Base-by-base conservation (phyloP, 2,888 invertebrate genomes). In the Eugnorisma glareosa region DNA sequence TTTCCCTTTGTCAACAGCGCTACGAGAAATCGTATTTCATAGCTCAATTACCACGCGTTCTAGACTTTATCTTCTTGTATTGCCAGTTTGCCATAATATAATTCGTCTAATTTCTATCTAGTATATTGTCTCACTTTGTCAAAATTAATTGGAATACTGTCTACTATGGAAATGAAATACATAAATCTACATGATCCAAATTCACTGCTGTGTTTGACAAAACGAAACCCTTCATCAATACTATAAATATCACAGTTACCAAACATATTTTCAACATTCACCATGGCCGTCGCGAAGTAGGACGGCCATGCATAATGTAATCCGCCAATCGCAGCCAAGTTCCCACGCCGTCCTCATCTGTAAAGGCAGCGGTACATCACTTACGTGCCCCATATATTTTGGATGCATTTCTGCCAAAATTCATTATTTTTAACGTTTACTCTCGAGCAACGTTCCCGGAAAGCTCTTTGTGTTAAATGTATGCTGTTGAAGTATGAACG, bases 381-480 rank as follows among this genome's bases (percentile, higher is more conserved):
- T 69, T 68, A 54, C 74, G 74, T 77, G 88, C 69, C 77, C 87
- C 85, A 87, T 87, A 78, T 88, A 86, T 87, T 84, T 82, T 78
- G 68, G 77, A 86, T 88, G 88, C 88, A 87, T 84, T 81, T 82
- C 80, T 83, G 86, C 73, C 86, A 82, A 86, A 88, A 84, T 86
- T 86, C 85, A 82, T 88, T 88, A 86, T 77, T 88, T 88, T 75
- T 76, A 78, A 82, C 77, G 85, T 86, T 86, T 81, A 84, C 82
- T 76, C 69, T 78, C 71, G 57, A 40, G 73, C 74, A 70, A 68
- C 73, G 51, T 71, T 77, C 61, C 54, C 72, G 68, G 61, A 78
- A 74, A 86, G 84, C 72, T 83, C 79, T 83, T 83, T 79, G 73
- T 86, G 83, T 73, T 59, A 68, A 85, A 78, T 73, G 81, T 83